A percentile compares a stretch with the other conserved stretches of the same genome.
Conservation (phyloP, 2,797 vertebrate species). For the Pteropus rufus region DNA sequence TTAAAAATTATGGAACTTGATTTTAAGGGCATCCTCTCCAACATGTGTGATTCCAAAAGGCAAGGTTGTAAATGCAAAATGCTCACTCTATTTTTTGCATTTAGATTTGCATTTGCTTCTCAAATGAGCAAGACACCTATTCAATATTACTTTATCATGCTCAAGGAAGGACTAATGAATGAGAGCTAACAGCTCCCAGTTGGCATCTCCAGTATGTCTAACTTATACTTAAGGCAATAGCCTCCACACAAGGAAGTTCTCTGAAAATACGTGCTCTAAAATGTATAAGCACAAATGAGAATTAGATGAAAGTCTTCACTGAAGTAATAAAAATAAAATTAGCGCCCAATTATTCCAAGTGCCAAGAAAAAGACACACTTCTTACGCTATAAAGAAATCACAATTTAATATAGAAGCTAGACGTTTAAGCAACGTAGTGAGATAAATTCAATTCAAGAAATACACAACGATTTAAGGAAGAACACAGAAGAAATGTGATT, state of each 20-base stretch:
- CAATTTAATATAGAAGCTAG: neutral
- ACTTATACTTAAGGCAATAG: constrained; percentile 44
- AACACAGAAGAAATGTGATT: neutral
- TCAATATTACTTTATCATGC: constrained; percentile 24
- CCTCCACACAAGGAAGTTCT: neutral
- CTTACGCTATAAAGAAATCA: neutral
- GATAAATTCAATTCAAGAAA: neutral
- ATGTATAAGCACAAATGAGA: constrained; percentile 22
- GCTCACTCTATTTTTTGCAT: neutral
- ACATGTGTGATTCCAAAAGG: neutral
- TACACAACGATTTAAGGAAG: neutral
- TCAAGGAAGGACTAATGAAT: constrained; percentile 62
- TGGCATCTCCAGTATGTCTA: constrained; percentile 18
- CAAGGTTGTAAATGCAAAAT: constrained; percentile 39
- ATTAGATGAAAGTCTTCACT: neutral
- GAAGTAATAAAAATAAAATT: neutral
- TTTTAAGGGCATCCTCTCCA: constrained; percentile 35
- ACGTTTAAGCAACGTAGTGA: neutral
- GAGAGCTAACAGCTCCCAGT: constrained; percentile 49
- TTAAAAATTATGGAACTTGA: constrained; percentile 27
- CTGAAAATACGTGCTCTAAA: constrained; percentile 42
- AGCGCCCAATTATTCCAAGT: neutral
- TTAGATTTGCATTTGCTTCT: constrained; percentile 46
- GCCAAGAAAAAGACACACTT: neutral
- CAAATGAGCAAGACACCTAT: constrained; percentile 47